Conservation (phyloP, 2,797 vertebrate genomes). For the Enteromius fasciolatus region DNA sequence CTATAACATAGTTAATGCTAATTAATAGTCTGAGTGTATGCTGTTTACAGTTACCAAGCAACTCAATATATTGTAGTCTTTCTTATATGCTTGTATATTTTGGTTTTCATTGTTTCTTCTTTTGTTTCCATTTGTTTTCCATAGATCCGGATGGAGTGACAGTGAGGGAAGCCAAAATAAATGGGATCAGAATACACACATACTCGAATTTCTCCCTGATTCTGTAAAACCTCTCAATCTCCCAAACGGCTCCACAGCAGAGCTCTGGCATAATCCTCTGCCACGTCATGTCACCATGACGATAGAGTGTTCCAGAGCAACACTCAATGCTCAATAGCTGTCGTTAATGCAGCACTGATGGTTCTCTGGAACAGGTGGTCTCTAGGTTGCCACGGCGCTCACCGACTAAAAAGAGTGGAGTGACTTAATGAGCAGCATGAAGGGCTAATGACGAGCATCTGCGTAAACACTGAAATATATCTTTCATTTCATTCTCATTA, state of each 20-base stretch:
- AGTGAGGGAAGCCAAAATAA: slow-evolving; percentile 26
- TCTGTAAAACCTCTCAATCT: slow-evolving; percentile 39
- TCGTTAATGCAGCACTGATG: slow-evolving; percentile 43
- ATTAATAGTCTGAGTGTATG: neutral
- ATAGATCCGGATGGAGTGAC: slow-evolving; percentile 1
- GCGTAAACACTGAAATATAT: slow-evolving; percentile 23
- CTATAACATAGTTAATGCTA: neutral
- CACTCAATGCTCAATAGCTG: slow-evolving; percentile 41
- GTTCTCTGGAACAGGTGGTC: slow-evolving; percentile 37
- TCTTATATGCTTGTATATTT: neutral
- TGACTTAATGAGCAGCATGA: slow-evolving; percentile 40
- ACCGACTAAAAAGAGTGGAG: slow-evolving; percentile 19
- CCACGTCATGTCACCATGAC: slow-evolving; percentile 46
- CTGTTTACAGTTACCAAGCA: neutral
- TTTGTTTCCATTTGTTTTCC: slow-evolving; percentile 15
- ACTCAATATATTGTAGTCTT: neutral
- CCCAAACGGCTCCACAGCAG: slow-evolving; percentile 13
- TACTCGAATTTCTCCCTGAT: slow-evolving; percentile 33
- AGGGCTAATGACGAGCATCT: slow-evolving; percentile 42
- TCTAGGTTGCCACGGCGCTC: slow-evolving; percentile 42
- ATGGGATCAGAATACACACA: slow-evolving; percentile 24
- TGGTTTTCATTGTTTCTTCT: neutral
- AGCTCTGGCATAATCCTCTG: slow-evolving; percentile 11
- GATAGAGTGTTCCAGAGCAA: slow-evolving; percentile 45
- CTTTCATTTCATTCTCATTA: slow-evolving; percentile 35